These are phyloP conservation scores for Drosophila meridiana DNA, from an alignment of 2,888 invertebrate genomes.

Conservation along the genomic window DNA sequence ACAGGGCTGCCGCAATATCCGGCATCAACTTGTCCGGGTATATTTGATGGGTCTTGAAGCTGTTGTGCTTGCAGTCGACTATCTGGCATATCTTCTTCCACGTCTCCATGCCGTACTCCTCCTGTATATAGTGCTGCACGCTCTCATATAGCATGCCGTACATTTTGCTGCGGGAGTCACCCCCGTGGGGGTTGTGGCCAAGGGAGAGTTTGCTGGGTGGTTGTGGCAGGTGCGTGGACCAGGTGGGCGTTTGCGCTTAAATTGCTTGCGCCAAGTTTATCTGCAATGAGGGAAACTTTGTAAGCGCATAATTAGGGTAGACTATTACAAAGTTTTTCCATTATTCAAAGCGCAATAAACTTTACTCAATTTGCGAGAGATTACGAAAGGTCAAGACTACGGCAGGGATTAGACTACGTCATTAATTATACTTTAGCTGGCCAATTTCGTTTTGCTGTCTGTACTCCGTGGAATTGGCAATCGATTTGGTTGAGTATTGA, in stretches of 20 bases:
- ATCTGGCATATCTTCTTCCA: slow-evolving; percentile 91
- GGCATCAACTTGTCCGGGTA: slow-evolving; percentile 93
- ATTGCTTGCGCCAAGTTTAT: slow-evolving; percentile 49
- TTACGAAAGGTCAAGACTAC: slow-evolving; percentile 34
- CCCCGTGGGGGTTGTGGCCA: background rate
- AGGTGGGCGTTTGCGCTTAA: slow-evolving; percentile 28
- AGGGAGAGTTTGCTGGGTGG: background rate
- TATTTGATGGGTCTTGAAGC: slow-evolving; percentile 93
- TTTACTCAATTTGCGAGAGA: slow-evolving; percentile 44
- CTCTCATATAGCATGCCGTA: slow-evolving; percentile 94
- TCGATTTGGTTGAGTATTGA: background rate
- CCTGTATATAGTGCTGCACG: slow-evolving; percentile 92
- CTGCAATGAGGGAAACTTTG: slow-evolving; percentile 66
- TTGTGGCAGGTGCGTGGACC: slow-evolving; percentile 1
- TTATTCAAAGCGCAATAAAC: slow-evolving; percentile 38
- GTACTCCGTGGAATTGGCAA: background rate
- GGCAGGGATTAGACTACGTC: background rate
- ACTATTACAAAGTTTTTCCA: slow-evolving; percentile 62
- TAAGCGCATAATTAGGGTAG: slow-evolving; percentile 50
- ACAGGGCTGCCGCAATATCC: slow-evolving; percentile 91
- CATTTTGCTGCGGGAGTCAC: slow-evolving; percentile 85
- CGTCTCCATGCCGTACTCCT: slow-evolving; percentile 92
- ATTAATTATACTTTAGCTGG: background rate
- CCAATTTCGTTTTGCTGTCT: background rate
- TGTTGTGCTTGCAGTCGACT: slow-evolving; percentile 90